Conservation (phyloP, 2,888 invertebrate species). For the Drosophila subsilvestris region DNA sequence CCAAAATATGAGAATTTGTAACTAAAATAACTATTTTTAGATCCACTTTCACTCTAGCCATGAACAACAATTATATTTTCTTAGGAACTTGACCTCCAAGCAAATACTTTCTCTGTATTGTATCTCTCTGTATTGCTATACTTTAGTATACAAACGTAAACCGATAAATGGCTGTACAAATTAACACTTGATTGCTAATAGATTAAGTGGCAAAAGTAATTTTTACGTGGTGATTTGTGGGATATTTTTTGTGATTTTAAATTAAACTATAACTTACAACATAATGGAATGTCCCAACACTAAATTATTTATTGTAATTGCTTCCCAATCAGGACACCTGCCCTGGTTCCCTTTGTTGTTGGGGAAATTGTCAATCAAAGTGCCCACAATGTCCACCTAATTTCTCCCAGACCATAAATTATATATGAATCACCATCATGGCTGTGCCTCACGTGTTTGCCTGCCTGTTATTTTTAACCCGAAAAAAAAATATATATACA, state of each 20-base stretch:
- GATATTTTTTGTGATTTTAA: neutral
- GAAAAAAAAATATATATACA: conserved; percentile 8
- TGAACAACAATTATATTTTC: conserved; percentile 14
- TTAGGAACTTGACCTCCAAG: conserved; percentile 17
- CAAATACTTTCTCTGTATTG: neutral
- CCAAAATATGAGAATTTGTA: neutral
- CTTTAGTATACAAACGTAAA: neutral
- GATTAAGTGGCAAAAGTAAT: conserved; percentile 17
- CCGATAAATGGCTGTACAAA: neutral
- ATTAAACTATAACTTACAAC: neutral
- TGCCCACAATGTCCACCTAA: conserved; percentile 28
- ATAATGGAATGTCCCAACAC: no score
- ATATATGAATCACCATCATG: conserved; percentile 27
- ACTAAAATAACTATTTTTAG: conserved; percentile 21
- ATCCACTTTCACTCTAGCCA: conserved; percentile 20
- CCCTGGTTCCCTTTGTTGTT: neutral
- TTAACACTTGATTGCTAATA: conserved; percentile 5
- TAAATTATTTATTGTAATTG: no score
- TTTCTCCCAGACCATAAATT: conserved; percentile 17
- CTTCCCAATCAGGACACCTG: no score
- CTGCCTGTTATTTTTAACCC: conserved; percentile 25
- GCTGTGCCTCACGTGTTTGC: conserved; percentile 40
- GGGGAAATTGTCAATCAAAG: conserved; percentile 11
- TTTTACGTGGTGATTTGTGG: conserved; percentile 3
- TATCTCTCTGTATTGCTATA: neutral